A percentile compares a stretch with the other conserved stretches of the same genome.
Evolutionary conservation across 2,797 vertebrate species (phyloP).

Genomic region (Chrosomus eos): DNA sequence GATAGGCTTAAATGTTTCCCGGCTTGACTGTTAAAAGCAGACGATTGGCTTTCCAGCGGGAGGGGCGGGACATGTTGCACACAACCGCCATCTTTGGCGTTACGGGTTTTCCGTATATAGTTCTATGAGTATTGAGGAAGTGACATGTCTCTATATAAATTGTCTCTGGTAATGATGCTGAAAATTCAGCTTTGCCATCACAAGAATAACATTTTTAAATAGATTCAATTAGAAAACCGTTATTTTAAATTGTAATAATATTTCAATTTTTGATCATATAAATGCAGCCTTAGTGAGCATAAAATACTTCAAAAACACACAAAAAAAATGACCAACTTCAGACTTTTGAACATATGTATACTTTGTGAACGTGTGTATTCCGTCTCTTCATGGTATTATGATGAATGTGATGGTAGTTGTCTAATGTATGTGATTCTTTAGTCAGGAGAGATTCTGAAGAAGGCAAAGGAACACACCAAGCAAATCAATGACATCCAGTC

Average conservation of each 20-base stretch:
- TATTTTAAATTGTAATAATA: background rate
- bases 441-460: conserved; percentile 91
- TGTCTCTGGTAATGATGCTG: too few relatives aligned
- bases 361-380: background rate
- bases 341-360: background rate
- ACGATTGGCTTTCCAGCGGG: too few relatives aligned
- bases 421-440: conserved; percentile 61
- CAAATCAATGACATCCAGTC: conserved; percentile 98
- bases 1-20: too few relatives aligned
- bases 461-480: conserved; percentile 90
- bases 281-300: background rate
- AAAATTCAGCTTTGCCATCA: too few relatives aligned
- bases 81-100: too few relatives aligned
- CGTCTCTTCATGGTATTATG: background rate
- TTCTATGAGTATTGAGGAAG: too few relatives aligned
- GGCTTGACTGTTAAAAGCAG: too few relatives aligned
- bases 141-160: too few relatives aligned
- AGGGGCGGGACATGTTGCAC: too few relatives aligned
- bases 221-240: background rate
- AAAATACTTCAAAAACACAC: background rate
- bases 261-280: background rate
- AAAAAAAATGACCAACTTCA: background rate
- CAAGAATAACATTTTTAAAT: background rate
- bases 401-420: background rate
- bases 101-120: too few relatives aligned